These are phyloP conservation scores for Myathropa florea DNA, from an alignment of 2,888 invertebrate species.

Conservation along the genomic window DNA sequence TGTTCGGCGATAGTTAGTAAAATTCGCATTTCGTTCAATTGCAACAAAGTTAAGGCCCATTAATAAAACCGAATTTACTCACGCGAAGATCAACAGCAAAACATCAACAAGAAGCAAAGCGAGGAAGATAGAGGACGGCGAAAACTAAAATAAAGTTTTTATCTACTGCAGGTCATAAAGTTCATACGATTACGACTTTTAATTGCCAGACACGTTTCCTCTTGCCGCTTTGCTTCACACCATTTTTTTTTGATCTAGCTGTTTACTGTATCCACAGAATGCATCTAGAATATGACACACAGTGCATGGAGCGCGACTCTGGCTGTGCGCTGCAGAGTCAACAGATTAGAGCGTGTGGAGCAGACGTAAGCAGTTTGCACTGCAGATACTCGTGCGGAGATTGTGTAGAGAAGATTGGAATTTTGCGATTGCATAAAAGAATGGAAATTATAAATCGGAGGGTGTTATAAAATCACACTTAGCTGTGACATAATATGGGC, in stretches of 20 bases:
- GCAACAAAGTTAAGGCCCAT: not conserved
- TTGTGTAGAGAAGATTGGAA: not conserved
- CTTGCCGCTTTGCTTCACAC: not conserved
- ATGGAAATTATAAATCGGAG: not conserved
- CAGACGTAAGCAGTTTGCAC: not conserved
- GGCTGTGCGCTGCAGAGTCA: not conserved
- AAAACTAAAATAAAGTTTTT: not conserved
- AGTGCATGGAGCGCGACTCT: not conserved
- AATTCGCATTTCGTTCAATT: not conserved
- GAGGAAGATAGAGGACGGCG: not conserved
- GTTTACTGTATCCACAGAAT: not conserved
- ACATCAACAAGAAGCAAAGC: no score
- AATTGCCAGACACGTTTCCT: not conserved
- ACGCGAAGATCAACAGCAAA: not conserved
- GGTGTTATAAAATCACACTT: not conserved
- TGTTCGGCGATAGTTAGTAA: no score
- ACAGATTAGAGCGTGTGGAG: not conserved
- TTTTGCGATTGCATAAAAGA: not conserved
- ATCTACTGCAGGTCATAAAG: not conserved
- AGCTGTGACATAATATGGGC: not conserved
- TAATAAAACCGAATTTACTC: not conserved
- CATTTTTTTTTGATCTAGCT: not conserved
- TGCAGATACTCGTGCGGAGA: not conserved
- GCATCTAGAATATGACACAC: not conserved
- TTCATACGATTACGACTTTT: not conserved